Evolutionary conservation across 2,797 vertebrate genomes (phyloP), one percentile per base, ranked within the genome.

Genomic region (Tiaroga cobitis): DNA sequence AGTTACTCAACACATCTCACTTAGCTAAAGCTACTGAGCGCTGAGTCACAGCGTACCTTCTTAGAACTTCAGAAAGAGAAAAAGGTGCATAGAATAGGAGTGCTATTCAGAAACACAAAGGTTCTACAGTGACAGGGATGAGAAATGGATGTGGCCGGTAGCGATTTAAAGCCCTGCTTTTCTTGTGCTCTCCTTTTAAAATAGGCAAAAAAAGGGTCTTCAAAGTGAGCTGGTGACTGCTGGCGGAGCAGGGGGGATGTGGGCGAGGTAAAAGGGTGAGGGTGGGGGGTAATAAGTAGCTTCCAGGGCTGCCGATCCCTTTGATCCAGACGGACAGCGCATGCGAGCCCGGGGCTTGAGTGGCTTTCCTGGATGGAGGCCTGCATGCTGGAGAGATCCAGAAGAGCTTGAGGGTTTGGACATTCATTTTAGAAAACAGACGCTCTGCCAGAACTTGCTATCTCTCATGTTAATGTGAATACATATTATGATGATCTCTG

Each of bases 321-420:
- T 93, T 94, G 91, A 95, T 94, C 90, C 91, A 46, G 85, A 89
- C 80, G 75, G 90, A 89, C 90, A 90, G 89, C 54, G 46, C 88
- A 87, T 79, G 83, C 87, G 82, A 84, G 92, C 92, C 92, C 91
- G 90, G 90, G 84, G 87, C 88, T 83, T 73, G 86, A 89, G 86
- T 88, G 70, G 56, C 70, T 73, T 86, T 82, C 83, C 89, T 91
- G 91, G 91, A 91, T 89, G 72, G 83, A 86, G 78, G 88, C 91
- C 90, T 74, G 41, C 39, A 74, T 82, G 13, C 21, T 74, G 8
- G 26, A 90, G 86, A 82, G 86, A 88, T 83, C 83, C 84, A 91
- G 85, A 83, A 72, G 76, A 82, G 85, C 76, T 84, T 88, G 84
- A 87, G 86, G 51, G 41, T 32, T 63, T 74, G 49, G 68, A 74